These are phyloP conservation scores for Salarias fasciatus DNA, from an alignment of 2,797 vertebrate species.

Conservation along the genomic window DNA sequence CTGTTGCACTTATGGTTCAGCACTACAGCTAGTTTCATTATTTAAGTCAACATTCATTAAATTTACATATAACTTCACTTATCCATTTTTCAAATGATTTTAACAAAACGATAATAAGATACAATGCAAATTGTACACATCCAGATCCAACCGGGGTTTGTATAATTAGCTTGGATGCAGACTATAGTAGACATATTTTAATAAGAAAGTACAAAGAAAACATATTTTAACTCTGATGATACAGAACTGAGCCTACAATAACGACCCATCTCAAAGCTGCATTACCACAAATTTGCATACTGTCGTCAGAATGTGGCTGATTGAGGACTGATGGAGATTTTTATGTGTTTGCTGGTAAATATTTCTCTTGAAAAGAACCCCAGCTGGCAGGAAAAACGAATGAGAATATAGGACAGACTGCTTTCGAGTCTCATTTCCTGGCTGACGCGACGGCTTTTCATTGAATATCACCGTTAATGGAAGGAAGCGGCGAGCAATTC, in stretches of 20 bases:
- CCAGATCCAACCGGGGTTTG: too few relatives aligned
- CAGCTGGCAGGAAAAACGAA: slow-evolving; percentile 57
- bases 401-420: slow-evolving; percentile 36
- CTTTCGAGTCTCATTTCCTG: slow-evolving; percentile 58
- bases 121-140: not conserved
- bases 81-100: too few relatives aligned
- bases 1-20: too few relatives aligned
- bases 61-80: too few relatives aligned
- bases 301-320: slow-evolving; percentile 8
- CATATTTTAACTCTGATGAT: not conserved
- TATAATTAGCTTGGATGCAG: too few relatives aligned
- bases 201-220: not conserved
- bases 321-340: slow-evolving; percentile 23
- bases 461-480: slow-evolving; percentile 56
- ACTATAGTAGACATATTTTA: not conserved
- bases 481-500: slow-evolving; percentile 64
- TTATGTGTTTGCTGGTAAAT: slow-evolving; percentile 27
- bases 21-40: too few relatives aligned
- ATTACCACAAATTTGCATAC: slow-evolving; percentile 1
- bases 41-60: too few relatives aligned
- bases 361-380: slow-evolving; percentile 40
- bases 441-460: slow-evolving; percentile 50
- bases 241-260: not conserved
- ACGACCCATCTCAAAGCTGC: not conserved
- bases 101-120: too few relatives aligned